phyloP scores from a whole-genome alignment of 1,140 invertebrate genomes.

The Eueides isabella region DNA sequence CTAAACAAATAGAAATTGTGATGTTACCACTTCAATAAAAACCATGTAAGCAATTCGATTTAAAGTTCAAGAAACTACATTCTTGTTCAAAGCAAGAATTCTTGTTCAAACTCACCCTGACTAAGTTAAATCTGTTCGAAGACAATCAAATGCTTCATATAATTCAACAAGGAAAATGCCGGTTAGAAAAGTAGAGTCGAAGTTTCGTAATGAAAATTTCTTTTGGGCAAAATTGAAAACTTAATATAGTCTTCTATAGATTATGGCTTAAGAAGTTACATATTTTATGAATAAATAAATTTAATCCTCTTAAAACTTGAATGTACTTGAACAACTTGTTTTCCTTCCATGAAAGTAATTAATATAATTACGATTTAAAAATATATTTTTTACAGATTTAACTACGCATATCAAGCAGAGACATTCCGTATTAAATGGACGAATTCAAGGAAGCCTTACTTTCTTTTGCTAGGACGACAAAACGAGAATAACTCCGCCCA shows the following conservation, averaged over 20 bases:
- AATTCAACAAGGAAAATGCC: slow-evolving; percentile 8
- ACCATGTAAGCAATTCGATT: background rate
- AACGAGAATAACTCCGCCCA: too few species aligned
- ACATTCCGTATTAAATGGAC: too few species aligned
- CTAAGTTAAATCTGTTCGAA: slow-evolving; percentile 11
- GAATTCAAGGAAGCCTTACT: too few species aligned
- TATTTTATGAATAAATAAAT: background rate
- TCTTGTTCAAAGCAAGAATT: slow-evolving; percentile 10
- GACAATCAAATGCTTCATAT: slow-evolving; percentile 8
- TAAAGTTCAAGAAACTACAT: background rate
- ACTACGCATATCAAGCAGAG: too few species aligned
- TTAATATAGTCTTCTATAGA: background rate
- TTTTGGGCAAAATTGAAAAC: background rate
- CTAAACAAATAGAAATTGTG: background rate
- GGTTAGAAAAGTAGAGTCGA: background rate
- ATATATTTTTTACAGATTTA: too few species aligned
- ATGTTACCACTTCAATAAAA: background rate
- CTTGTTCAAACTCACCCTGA: slow-evolving; percentile 1
- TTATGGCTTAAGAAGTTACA: background rate
- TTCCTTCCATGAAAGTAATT: too few species aligned
- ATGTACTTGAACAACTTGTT: too few species aligned
- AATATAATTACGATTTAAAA: too few species aligned
- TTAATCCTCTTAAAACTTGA: too few species aligned
- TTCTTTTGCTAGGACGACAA: too few species aligned
- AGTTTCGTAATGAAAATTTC: background rate